Conservation (phyloP, 2,797 vertebrate species). For the Alectoris magna region DNA sequence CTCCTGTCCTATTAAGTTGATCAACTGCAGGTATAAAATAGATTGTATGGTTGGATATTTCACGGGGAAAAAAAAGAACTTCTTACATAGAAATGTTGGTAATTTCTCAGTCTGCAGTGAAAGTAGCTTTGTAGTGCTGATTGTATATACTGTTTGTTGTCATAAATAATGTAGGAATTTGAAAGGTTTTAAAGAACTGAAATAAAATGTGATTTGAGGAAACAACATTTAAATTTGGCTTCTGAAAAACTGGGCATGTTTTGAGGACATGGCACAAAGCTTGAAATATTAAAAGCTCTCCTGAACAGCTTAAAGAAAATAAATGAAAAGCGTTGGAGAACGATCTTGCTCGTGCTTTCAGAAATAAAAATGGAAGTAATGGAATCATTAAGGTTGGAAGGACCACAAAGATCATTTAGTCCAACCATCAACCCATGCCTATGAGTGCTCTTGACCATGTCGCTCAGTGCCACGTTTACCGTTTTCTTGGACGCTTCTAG, state of each 20-base stretch:
- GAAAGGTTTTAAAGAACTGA: not conserved
- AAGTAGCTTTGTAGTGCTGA: not conserved
- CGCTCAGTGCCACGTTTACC: too few species aligned
- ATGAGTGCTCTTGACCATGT: too few species aligned
- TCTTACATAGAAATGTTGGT: not conserved
- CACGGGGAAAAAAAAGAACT: not conserved
- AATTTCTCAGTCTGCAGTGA: not conserved
- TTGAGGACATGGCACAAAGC: not conserved
- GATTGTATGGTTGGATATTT: not conserved
- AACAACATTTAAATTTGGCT: not conserved
- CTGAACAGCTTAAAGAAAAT: not conserved
- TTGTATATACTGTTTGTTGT: not conserved
- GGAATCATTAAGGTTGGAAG: too few species aligned
- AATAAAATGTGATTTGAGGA: not conserved
- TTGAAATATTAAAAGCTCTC: not conserved
- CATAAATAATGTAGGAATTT: not conserved
- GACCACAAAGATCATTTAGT: too few species aligned
- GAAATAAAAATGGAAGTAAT: not conserved
- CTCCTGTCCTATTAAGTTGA: not conserved
- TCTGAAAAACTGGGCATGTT: not conserved
- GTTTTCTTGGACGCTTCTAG: too few species aligned
- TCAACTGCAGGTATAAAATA: not conserved
- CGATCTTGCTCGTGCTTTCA: not conserved
- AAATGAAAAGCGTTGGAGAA: fast-evolving
- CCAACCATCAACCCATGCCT: too few species aligned